Evolutionary conservation across 2,888 invertebrate genomes (phyloP), one percentile per base, ranked within the genome.

Genomic region (Coleophora flavipennella): DNA sequence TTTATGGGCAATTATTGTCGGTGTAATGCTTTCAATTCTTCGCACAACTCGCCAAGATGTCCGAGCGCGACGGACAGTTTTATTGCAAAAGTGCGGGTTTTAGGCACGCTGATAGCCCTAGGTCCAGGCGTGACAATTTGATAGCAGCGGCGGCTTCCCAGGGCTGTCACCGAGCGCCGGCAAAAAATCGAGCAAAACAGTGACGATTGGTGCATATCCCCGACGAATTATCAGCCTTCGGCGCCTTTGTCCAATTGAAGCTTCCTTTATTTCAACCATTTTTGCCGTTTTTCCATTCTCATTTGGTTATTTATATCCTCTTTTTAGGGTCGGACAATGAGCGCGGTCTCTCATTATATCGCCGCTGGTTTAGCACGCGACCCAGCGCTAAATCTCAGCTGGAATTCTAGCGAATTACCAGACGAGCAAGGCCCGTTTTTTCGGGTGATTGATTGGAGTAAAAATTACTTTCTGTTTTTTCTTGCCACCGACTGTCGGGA

Each of bases 361-460:
- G 71, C 61, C 61, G 48, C 59, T 57, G 68, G 60, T 63, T 72
- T 77, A 78, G 81, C 79, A 78, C 79, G 76, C 72, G 69, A 63
- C 59, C 50, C 55, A 65, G 59, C 64, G 75, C 77, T 84, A 84
- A 84, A 84, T 83, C 84, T 81, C 72, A 53, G 53, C 33, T 59
- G 83, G 84, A 80, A 84, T 84, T 81, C 80, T 81, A 76, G 79
- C 71, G 84, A 84, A 80, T 84, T 84, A 83, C 69, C 76, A 62
- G 67, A 64, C 61, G 66, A 67, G 62, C 74, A 68, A 57, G 64
- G 68, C 50, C 70, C 68, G 73, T 76, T 80, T 79, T 79, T 79
- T 68, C 64, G 57, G 55, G 70, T 84, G 83, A 84, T 84, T 84
- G 83, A 84, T 84, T 71, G 74, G 70, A 76, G 71, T 74, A 73